Base-by-base conservation (phyloP, 1,140 invertebrate species). In the Solenopsis fugax region DNA sequence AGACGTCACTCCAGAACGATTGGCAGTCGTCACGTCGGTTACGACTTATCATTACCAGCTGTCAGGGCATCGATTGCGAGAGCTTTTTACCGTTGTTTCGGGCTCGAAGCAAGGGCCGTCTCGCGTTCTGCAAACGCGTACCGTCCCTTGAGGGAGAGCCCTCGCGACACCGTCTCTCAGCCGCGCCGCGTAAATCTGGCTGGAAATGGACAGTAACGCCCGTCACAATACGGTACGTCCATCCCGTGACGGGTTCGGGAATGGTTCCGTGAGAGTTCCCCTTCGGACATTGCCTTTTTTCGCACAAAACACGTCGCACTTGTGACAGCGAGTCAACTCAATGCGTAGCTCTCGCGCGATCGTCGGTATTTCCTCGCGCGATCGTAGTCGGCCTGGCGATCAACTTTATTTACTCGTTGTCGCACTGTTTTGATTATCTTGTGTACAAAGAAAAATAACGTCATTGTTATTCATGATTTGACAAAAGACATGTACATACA, bases 21-120 rank as follows among this genome's bases (percentile, higher is more conserved):
- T 52, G 41, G 10, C 54, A 67, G 54, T 2, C 6, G 10, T 81
- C 85, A 92, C 91, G 90, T 84, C 45, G 62, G 60, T 69, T 86
- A 67, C 80, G 87, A 64, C 56, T 87, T 90, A 89, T 88, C 93
- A 93, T 87, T 90, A 89, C 89, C 93, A 93, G 90, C 93, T 93
- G 92, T 93, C 93, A 93, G n/a, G 90, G 77, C 93, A 93, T 93
- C 90, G 92, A 93, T 93, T 93, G 87, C 90, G 81, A 82, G 72
- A 85, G 91, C 65, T 86, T 87, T 90, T 91, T 81, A 58, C 58
- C 73, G 21, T 9, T 52, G 21, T 50, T 41, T 90, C 84, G 52
- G 71, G 65, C 21, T 29, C 65, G 77, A 7, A 88, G 69, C 67
- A 50, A 50, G 65, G 73, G 62, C 64, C 64, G 7, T 87, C 80